A percentile compares a stretch with the other conserved stretches of the same genome.
These are phyloP conservation scores for Dolichotis patagonum DNA, from an alignment of 2,113 vertebrate species.

Conservation along the genomic window DNA sequence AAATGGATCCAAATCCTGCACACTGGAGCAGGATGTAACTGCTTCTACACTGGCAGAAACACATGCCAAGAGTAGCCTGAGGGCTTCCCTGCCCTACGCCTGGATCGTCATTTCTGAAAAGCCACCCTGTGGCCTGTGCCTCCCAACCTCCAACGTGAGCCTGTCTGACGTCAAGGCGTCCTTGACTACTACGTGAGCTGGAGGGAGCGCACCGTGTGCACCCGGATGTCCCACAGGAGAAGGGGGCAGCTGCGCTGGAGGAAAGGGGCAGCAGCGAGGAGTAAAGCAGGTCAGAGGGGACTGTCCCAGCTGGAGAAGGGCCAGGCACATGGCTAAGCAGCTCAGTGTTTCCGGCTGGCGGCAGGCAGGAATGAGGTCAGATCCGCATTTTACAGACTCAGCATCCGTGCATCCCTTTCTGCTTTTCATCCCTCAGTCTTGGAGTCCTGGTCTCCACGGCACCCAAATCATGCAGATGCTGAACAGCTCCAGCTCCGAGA, in stretches of 20 bases:
- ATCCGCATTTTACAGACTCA: neutral
- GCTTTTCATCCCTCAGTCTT: neutral
- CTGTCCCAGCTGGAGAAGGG: neutral
- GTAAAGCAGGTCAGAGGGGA: neutral
- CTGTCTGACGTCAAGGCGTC: neutral
- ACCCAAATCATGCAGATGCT: neutral
- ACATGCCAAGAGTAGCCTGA: neutral
- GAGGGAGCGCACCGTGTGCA: neutral
- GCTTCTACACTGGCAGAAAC: neutral
- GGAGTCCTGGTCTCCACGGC: neutral
- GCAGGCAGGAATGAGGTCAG: neutral
- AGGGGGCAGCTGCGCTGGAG: neutral
- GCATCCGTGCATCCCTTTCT: neutral
- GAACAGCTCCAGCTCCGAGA: neutral
- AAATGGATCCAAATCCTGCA: neutral
- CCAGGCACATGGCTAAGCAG: neutral
- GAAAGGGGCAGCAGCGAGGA: neutral
- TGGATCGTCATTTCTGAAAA: neutral
- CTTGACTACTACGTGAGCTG: neutral
- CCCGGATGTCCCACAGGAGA: neutral
- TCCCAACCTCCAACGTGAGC: neutral
- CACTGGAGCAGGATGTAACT: neutral
- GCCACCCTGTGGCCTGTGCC: no score
- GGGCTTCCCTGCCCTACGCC: rapidly evolving
- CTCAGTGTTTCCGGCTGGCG: neutral